Base-by-base conservation (phyloP, 2,888 invertebrate species). In the Elmis aenea region DNA sequence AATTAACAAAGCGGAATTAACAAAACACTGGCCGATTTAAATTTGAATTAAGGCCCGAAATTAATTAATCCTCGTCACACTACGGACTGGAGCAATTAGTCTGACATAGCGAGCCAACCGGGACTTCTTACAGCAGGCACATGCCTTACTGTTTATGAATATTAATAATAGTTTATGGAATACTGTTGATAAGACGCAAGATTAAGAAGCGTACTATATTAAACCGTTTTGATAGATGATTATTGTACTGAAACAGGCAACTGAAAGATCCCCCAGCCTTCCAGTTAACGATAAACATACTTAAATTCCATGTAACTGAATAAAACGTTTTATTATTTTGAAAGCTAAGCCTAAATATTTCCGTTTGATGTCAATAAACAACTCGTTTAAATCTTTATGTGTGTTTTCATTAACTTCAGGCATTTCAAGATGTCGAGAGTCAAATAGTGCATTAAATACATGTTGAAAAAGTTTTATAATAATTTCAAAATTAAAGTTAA, bases 21-120 rank as follows among this genome's bases (percentile, higher is more conserved):
- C 65, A 65, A 66, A 65, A 66, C 65, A 62, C 62, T 60, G 64
- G 59, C 59, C 64, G 65, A 66, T 65, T 66, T 65, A 66, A 66
- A 67, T 66, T 64, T 58, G 66, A 64, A 66, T 67, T 62, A 66
- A 61, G 62, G 61, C 59, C 57, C 51, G 54, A 56, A 63, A 68
- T 67, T 67, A 67, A 68, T 68, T 67, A 68, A 67, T 67, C 66
- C 62, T 57, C 65, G 68, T 68, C 67, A 66, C 61, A 62, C 61
- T 60, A 62, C 59, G 61, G 63, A 64, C 65, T 61, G 51, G 54
- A 54, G 62, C 66, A 66, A 67, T 67, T 67, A 67, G 66, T 62
- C 62, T 56, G 58, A 60, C 60, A 56, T 50, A 50, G 52, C 53
- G 48, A 50, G 56, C 46, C 52, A 39, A 37, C 41, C 42, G 32